phyloP scores from a whole-genome alignment of 2,797 vertebrate genomes.

The Poliocrania exsul region DNA sequence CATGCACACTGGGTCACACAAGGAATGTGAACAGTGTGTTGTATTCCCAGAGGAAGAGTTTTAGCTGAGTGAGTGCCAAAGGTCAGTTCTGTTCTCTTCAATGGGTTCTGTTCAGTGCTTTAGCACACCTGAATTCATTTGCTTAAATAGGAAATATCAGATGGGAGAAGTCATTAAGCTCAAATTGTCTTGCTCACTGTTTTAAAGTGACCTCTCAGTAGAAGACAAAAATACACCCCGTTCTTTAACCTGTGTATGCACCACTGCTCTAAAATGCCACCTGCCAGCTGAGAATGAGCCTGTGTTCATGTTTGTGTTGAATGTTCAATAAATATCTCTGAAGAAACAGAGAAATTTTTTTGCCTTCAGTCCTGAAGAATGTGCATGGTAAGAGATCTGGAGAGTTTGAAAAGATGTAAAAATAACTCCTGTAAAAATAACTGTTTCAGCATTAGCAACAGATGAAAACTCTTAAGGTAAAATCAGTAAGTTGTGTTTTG shows the following conservation, averaged over 20 bases:
- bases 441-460: background rate
- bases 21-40: background rate
- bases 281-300: background rate
- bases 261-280: background rate
- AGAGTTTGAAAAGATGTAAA: background rate
- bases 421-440: background rate
- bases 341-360: background rate
- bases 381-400: background rate
- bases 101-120: background rate
- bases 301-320: background rate
- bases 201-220: background rate
- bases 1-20: background rate
- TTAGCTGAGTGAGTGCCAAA: background rate
- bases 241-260: accelerated
- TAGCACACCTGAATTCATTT: background rate
- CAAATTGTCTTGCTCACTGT: background rate
- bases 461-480: constrained; percentile 14
- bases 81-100: background rate
- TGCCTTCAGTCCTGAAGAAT: background rate
- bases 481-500: background rate
- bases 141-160: background rate
- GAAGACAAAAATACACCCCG: background rate
- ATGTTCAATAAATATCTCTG: background rate
- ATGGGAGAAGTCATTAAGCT: background rate
- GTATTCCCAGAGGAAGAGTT: background rate